Percentiles rank a stretch among this genome's conserved stretches.
Conservation (phyloP, 2,797 vertebrate genomes). For the Falco naumanni region DNA sequence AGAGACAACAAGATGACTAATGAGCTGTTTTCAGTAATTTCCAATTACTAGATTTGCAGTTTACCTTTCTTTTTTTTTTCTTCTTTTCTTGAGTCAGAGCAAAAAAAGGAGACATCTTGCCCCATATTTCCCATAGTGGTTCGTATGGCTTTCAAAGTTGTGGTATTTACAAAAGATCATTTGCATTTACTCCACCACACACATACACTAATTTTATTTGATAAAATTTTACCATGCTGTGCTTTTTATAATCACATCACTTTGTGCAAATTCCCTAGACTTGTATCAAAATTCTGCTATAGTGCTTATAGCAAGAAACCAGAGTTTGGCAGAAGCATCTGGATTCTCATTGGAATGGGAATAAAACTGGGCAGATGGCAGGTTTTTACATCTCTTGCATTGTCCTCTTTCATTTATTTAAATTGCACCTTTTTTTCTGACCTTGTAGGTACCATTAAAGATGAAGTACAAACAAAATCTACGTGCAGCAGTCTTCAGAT, state of each 20-base stretch:
- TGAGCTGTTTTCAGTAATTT: conserved; percentile 71
- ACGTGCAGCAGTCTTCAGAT: not conserved
- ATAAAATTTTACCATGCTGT: not conserved
- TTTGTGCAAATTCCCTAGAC: conserved; percentile 1
- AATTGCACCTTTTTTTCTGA: not conserved
- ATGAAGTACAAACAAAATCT: not conserved
- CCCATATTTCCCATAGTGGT: conserved; percentile 5
- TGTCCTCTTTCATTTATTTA: not conserved
- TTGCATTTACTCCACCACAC: not conserved
- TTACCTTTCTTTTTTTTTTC: conserved; percentile 46
- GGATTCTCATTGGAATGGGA: not conserved
- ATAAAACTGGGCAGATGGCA: not conserved
- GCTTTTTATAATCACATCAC: not conserved
- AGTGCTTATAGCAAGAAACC: not conserved
- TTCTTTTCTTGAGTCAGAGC: conserved; percentile 25
- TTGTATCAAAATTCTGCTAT: not conserved
- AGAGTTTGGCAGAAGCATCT: not conserved
- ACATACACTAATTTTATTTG: not conserved
- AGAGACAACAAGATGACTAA: conserved; percentile 70
- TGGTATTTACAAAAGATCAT: not conserved
- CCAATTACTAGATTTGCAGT: conserved; percentile 60
- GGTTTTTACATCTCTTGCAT: not conserved
- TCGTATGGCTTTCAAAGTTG: not conserved
- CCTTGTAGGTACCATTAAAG: not conserved
- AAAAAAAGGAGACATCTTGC: conserved; percentile 42